phyloP scores from a whole-genome alignment of 1,140 invertebrate species.

The Tribolium madens region DNA sequence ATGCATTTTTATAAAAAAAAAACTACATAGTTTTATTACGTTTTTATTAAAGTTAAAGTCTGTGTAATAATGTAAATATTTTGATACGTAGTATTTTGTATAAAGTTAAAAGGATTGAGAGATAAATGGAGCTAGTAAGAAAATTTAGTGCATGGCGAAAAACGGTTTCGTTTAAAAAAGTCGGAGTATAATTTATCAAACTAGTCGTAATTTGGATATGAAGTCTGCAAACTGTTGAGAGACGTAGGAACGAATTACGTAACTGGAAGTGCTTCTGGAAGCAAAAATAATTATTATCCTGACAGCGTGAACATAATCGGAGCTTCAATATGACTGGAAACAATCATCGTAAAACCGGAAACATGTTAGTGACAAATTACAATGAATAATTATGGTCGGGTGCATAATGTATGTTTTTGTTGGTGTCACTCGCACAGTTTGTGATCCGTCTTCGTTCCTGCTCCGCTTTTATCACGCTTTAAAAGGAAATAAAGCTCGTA shows the following conservation, averaged over 20 bases:
- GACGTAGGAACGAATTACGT: background rate
- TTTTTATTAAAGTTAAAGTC: too few relatives aligned
- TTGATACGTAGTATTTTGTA: background rate
- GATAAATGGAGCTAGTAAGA: background rate
- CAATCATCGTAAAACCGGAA: slow-evolving; percentile 46
- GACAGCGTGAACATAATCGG: slow-evolving; percentile 34
- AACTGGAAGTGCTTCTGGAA: slow-evolving; percentile 9
- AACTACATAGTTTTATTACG: too few relatives aligned
- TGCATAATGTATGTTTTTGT: slow-evolving; percentile 46
- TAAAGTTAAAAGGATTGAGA: background rate
- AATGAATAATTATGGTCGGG: slow-evolving; percentile 44
- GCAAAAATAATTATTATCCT: slow-evolving; percentile 38
- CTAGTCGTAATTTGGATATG: background rate
- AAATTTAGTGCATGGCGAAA: background rate
- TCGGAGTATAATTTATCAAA: background rate
- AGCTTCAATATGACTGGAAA: slow-evolving; percentile 38
- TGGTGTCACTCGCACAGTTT: slow-evolving; percentile 41
- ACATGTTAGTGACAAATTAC: slow-evolving; percentile 46
- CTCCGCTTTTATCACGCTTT: slow-evolving; percentile 31
- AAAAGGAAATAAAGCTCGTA: slow-evolving; percentile 41
- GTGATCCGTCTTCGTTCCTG: slow-evolving; percentile 38
- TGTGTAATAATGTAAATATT: too few relatives aligned
- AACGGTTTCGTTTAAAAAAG: background rate
- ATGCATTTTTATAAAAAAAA: too few relatives aligned
- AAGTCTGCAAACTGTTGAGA: background rate